Percentiles rank a stretch among this genome's conserved stretches.
phyloP scores from a whole-genome alignment of 2,888 invertebrate genomes.

The Diachrysia chrysitis region DNA sequence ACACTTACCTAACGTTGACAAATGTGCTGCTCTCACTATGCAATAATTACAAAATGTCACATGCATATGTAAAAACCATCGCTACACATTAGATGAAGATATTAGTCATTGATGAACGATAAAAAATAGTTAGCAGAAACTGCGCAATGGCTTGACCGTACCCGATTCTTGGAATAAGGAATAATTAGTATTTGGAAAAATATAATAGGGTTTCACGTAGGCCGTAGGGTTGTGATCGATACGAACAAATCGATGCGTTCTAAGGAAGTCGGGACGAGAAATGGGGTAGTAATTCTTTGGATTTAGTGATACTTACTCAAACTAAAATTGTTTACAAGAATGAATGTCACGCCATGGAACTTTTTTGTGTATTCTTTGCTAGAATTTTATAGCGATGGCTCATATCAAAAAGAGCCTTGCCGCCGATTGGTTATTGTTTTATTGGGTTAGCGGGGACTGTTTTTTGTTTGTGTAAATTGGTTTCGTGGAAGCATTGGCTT shows the following conservation, averaged over 20 bases:
- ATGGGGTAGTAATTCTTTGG: slow-evolving; percentile 32
- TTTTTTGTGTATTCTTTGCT: slow-evolving; percentile 25
- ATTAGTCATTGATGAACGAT: slow-evolving; percentile 29
- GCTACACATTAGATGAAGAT: slow-evolving; percentile 37
- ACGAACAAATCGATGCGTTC: slow-evolving; percentile 30
- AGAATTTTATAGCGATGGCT: slow-evolving; percentile 20
- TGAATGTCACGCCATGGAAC: slow-evolving; percentile 11
- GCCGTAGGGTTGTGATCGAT: slow-evolving; percentile 35
- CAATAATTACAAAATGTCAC: slow-evolving; percentile 42
- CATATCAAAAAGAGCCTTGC: slow-evolving; percentile 28
- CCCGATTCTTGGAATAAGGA: slow-evolving; percentile 31
- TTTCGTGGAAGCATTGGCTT: slow-evolving; percentile 27
- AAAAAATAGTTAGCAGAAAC: slow-evolving; percentile 27
- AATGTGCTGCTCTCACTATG: slow-evolving; percentile 11
- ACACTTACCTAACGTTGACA: slow-evolving; percentile 20
- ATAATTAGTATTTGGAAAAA: slow-evolving; percentile 49
- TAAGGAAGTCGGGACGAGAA: slow-evolving; percentile 29
- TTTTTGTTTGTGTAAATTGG: slow-evolving; percentile 19
- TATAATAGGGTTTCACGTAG: slow-evolving; percentile 12
- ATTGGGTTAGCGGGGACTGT: slow-evolving; percentile 30
- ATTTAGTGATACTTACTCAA: slow-evolving; percentile 37
- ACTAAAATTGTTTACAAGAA: slow-evolving; percentile 35
- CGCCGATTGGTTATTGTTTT: slow-evolving; percentile 20
- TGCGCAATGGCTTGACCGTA: slow-evolving; percentile 17
- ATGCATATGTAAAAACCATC: slow-evolving; percentile 17